phyloP scores from a whole-genome alignment of 2,888 invertebrate species.

The Laspeyria flexula region DNA sequence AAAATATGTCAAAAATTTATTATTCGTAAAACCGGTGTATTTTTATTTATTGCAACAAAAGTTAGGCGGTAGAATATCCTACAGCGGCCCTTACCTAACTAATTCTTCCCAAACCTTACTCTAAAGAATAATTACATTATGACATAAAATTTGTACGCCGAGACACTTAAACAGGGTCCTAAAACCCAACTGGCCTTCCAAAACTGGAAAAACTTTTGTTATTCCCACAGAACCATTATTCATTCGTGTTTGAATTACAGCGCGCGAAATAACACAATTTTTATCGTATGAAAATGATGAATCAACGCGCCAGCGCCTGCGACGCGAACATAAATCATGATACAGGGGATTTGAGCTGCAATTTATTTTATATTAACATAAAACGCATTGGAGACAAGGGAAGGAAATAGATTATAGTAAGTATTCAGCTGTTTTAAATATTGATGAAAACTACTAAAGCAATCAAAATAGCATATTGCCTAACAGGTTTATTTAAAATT shows the following conservation, averaged over 20 bases:
- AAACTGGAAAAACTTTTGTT: conserved; percentile 30
- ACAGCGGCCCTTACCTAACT: too few species aligned
- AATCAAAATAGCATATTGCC: too few species aligned
- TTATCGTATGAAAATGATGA: conserved; percentile 66
- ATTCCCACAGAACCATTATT: conserved; percentile 51
- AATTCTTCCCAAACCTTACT: too few species aligned
- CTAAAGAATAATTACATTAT: too few species aligned
- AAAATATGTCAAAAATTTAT: too few species aligned
- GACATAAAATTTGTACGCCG: background rate
- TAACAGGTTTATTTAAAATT: too few species aligned
- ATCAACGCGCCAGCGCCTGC: conserved; percentile 43
- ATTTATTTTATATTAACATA: conserved; percentile 47
- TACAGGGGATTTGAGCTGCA: conserved; percentile 41
- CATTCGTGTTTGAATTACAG: conserved; percentile 56
- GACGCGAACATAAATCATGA: conserved; percentile 49
- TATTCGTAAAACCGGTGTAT: too few species aligned
- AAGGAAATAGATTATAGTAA: background rate
- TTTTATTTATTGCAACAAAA: too few species aligned
- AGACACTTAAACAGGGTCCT: background rate
- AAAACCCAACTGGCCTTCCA: background rate
- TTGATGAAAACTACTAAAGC: too few species aligned
- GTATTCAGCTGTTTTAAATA: too few species aligned
- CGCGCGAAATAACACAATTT: conserved; percentile 54
- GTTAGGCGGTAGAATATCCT: too few species aligned
- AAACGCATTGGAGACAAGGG: background rate